A percentile compares a stretch with the other conserved stretches of the same genome.
These are phyloP conservation scores for Drosophila athabasca DNA, from an alignment of 1,140 invertebrate species.

Conservation along the genomic window DNA sequence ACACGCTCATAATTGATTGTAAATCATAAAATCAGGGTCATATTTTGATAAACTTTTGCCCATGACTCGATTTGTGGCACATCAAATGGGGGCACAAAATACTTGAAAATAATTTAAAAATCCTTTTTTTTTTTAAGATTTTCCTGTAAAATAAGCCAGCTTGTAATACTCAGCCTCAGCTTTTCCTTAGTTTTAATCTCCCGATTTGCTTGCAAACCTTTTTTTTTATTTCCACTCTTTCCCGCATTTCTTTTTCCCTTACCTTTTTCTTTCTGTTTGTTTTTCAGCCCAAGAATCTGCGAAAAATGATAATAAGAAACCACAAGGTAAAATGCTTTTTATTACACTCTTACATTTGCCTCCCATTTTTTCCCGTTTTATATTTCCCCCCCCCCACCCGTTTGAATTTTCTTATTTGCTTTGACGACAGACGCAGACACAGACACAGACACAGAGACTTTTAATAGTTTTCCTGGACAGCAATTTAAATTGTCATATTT, in stretches of 20 bases:
- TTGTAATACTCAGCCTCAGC: conserved; percentile 7
- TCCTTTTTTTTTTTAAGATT: conserved; percentile 15
- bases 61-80: conserved; percentile 12
- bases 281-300: conserved; percentile 83
- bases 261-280: conserved; percentile 67
- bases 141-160: no score
- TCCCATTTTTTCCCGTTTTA: background rate
- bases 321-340: conserved; percentile 75
- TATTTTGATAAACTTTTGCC: conserved; percentile 45
- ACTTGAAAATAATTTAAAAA: conserved; percentile 12
- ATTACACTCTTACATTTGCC: conserved; percentile 10
- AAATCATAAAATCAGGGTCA: conserved; percentile 36
- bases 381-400: background rate
- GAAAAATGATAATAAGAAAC: conserved; percentile 83
- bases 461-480: conserved; percentile 65
- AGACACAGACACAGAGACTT: conserved; percentile 29
- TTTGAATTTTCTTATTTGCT: conserved; percentile 37
- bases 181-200: conserved; percentile 18
- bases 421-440: no score
- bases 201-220: conserved; percentile 11
- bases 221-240: conserved; percentile 30
- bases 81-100: conserved; percentile 1
- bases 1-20: conserved; percentile 49
- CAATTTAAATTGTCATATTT: conserved; percentile 76
- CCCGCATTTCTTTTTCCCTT: conserved; percentile 46